These are phyloP conservation scores for Hirtodrosophila histrioides DNA, from an alignment of 2,888 invertebrate species.

Conservation along the genomic window DNA sequence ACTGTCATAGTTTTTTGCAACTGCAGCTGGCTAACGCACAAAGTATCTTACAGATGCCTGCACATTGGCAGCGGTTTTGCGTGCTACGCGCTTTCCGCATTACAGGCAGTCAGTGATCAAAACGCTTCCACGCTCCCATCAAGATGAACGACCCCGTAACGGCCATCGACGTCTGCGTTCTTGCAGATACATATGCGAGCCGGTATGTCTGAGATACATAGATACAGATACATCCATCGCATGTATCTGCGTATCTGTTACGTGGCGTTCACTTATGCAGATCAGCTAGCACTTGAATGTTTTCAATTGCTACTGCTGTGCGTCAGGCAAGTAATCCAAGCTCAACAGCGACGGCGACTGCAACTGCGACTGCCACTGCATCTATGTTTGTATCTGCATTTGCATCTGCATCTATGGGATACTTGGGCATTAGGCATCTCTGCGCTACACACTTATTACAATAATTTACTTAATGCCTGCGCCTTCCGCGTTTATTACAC, in stretches of 20 bases:
- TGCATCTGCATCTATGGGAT: conserved; percentile 50
- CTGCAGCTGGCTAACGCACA: conserved; percentile 27
- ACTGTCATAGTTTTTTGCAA: conserved; percentile 24
- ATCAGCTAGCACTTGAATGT: conserved; percentile 75
- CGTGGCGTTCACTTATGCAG: conserved; percentile 60
- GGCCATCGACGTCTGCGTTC: conserved; percentile 49
- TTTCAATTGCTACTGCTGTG: conserved; percentile 63
- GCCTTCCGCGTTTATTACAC: conserved; percentile 55
- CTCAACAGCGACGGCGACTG: conserved; percentile 6
- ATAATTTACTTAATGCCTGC: conserved; percentile 49
- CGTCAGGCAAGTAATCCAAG: conserved; percentile 36
- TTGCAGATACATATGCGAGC: conserved; percentile 38
- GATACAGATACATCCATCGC: conserved; percentile 40
- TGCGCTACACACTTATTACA: conserved; percentile 32
- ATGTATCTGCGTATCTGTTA: conserved; percentile 50
- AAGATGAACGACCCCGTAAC: conserved; percentile 72
- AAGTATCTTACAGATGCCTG: conserved; percentile 41
- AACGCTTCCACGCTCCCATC: conserved; percentile 42
- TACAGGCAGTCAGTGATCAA: conserved; percentile 48
- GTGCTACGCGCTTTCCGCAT: conserved; percentile 48
- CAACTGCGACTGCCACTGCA: background rate
- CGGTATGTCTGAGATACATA: background rate
- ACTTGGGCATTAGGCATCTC: conserved; percentile 8
- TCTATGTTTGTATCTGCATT: background rate
- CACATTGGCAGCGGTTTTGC: conserved; percentile 23